Base-by-base conservation (phyloP, 2,113 vertebrate genomes). In the Sarotherodon lohbergeri region DNA sequence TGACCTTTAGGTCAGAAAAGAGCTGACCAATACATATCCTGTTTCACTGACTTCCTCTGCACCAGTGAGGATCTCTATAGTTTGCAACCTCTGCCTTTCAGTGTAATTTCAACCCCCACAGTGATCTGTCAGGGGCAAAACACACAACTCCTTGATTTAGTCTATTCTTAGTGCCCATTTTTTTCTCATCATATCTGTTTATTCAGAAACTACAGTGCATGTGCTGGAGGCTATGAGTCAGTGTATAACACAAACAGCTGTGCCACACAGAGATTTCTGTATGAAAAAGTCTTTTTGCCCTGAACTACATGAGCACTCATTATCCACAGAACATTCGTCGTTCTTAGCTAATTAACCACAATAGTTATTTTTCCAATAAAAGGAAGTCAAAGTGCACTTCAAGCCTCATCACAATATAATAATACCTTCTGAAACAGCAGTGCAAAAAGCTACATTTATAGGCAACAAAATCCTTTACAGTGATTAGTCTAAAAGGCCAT, bases 1-100 rank as follows among this genome's bases (percentile, higher is more conserved):
- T 95, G 95, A 95, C 96, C 95, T 96, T 94, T 87, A 83, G 95
- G 93, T 93, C 93, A 94, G 83, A 54, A 93, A 96, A 95, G 86
- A 93, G 96, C 96, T 96, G 96, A 95, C 95, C 94, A 87, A n/a
- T 34, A 89, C 91, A 79, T 92, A 94, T 97, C 95, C 43, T 9
- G 82, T 97, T 96, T 93, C 96, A 87, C 94, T 86, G 93, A 91
- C 93, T 94, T 95, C 94, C 91, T 93, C 89, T 89, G 66, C 48
- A 43, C 57, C 91, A 83, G 84, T 41, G 24, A 71, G 87, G 73
- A 82, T 89, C 87, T 84, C 52, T 87, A 10, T 59, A 83, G 88
- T 82, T 82, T 87, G 88, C 82, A 86, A 71, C 29, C 34, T 29
- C 13, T 54, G 76, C 81, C 89, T 48, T 86, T 78, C 89, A 89